Conservation (phyloP, 2,888 invertebrate genomes). For the Agrilus cyanescens region DNA sequence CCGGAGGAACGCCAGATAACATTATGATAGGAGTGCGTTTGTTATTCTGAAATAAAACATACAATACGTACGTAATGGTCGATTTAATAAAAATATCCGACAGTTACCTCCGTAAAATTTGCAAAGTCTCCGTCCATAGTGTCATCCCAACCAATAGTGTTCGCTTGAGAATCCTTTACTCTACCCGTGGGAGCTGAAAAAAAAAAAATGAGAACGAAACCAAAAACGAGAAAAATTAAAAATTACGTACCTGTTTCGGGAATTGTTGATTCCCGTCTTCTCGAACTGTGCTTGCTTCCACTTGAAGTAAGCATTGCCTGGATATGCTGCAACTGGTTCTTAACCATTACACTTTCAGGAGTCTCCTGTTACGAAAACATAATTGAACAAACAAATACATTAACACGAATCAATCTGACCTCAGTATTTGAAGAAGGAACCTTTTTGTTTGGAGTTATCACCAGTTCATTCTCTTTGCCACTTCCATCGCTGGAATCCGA, state of each 20-base stretch:
- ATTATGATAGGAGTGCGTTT: conserved; percentile 20
- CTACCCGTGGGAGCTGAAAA: conserved; percentile 11
- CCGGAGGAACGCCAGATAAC: conserved; percentile 26
- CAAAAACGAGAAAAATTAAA: too few relatives aligned
- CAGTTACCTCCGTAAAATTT: conserved; percentile 1
- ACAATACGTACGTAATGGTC: too few relatives aligned
- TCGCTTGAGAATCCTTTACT: conserved; percentile 43
- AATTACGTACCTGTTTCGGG: conserved; percentile 17
- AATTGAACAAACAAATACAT: neutral
- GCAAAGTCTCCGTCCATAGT: conserved; percentile 23
- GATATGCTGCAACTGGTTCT: conserved; percentile 39
- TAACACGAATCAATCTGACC: neutral
- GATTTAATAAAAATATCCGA: neutral
- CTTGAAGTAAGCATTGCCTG: conserved; percentile 39
- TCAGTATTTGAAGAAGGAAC: neutral
- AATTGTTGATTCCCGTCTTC: conserved; percentile 27
- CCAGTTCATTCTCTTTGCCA: neutral
- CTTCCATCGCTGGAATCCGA: conserved; percentile 1
- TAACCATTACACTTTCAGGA: conserved; percentile 23
- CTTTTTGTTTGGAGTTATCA: neutral
- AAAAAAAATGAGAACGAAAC: too few relatives aligned
- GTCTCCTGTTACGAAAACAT: conserved; percentile 4
- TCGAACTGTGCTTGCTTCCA: conserved; percentile 28
- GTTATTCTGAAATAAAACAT: too few relatives aligned
- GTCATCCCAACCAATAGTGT: conserved; percentile 65